phyloP scores from a whole-genome alignment of 1,140 invertebrate genomes.

The Condylostylus longicornis region DNA sequence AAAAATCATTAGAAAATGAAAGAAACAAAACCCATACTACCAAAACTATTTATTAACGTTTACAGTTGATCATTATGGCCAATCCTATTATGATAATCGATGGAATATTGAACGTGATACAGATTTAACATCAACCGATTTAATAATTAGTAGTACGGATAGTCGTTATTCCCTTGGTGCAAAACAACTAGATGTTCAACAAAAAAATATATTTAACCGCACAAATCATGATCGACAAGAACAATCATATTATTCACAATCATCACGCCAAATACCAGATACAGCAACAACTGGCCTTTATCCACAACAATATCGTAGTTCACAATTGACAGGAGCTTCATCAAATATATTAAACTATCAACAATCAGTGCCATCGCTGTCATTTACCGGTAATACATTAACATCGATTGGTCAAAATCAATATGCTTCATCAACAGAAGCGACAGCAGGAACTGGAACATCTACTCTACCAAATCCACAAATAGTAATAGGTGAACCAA shows the following conservation, averaged over 20 bases:
- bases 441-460: slow-evolving; percentile 22
- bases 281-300: slow-evolving; percentile 14
- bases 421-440: slow-evolving; percentile 10
- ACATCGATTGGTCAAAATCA: too few relatives aligned
- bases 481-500: slow-evolving; percentile 2
- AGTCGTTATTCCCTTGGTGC: slow-evolving; percentile 9
- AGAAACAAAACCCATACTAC: too few relatives aligned
- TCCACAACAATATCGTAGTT: slow-evolving; percentile 12
- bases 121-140: too few relatives aligned
- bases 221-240: slow-evolving; percentile 30
- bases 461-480: slow-evolving; percentile 7
- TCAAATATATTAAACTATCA: slow-evolving; percentile 22
- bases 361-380: slow-evolving; percentile 18
- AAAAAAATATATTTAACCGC: slow-evolving; percentile 28
- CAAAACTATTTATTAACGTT: too few relatives aligned
- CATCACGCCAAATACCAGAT: slow-evolving; percentile 6
- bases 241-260: not conserved
- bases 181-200: slow-evolving; percentile 28
- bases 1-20: too few relatives aligned
- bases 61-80: too few relatives aligned
- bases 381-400: too few relatives aligned
- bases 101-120: too few relatives aligned
- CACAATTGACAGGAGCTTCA: slow-evolving; percentile 19
- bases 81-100: too few relatives aligned
- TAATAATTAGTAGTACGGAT: too few relatives aligned